Conservation (phyloP, 2,113 vertebrate genomes). For the Phocoena phocoena region DNA sequence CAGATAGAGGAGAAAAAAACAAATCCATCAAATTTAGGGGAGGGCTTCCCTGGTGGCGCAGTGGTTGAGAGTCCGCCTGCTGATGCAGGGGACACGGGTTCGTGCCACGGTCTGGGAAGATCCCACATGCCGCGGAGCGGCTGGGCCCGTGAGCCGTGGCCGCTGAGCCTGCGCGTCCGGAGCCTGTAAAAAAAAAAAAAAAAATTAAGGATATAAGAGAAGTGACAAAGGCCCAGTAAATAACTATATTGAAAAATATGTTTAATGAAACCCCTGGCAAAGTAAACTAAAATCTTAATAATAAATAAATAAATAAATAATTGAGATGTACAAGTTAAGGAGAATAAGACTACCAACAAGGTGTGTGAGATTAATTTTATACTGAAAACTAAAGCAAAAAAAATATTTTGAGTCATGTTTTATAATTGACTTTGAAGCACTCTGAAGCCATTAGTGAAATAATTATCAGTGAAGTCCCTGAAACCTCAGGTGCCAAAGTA, state of each 20-base stretch:
- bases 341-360: not conserved
- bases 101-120: too few relatives aligned
- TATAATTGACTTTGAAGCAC: not conserved
- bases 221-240: slow-evolving; percentile 16
- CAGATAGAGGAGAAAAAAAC: not conserved
- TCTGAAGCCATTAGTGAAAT: not conserved
- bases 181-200: too few relatives aligned
- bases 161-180: too few relatives aligned
- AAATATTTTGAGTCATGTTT: not conserved
- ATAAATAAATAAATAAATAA: not conserved
- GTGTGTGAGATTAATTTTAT: not conserved
- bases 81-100: too few relatives aligned
- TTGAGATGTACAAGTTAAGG: slow-evolving; percentile 8
- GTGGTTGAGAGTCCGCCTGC: too few relatives aligned
- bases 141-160: too few relatives aligned
- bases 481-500: not conserved
- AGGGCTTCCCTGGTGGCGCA: too few relatives aligned
- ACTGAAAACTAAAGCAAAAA: slow-evolving; percentile 14
- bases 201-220: slow-evolving; percentile 12
- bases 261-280: slow-evolving; percentile 46
- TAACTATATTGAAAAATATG: slow-evolving; percentile 32
- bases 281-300: slow-evolving; percentile 5
- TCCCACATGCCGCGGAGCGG: too few relatives aligned
- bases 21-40: slow-evolving; percentile 6
- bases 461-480: not conserved